These are phyloP conservation scores for Mionectes macconnelli DNA, from an alignment of 2,113 vertebrate species.

Conservation along the genomic window DNA sequence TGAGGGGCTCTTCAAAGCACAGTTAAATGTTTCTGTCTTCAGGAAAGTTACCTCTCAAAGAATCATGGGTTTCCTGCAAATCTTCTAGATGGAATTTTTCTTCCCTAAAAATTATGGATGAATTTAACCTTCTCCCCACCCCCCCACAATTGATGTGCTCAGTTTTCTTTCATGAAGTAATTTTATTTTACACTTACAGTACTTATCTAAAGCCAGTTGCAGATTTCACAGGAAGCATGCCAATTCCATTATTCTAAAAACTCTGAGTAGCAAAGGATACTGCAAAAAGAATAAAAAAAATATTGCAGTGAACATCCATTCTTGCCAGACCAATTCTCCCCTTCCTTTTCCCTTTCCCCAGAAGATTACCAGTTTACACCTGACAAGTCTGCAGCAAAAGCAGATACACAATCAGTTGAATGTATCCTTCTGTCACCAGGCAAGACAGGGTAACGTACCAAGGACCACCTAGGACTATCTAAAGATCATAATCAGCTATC, in stretches of 20 bases:
- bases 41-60: neutral
- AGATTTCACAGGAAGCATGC: neutral
- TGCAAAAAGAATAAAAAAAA: neutral
- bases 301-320: neutral
- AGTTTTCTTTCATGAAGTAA: neutral
- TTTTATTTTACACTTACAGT: neutral
- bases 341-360: neutral
- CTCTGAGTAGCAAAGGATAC: neutral
- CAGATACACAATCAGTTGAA: neutral
- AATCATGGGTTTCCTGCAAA: neutral
- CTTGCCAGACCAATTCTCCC: neutral
- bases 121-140: neutral
- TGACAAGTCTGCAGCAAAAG: neutral
- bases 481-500: neutral
- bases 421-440: neutral
- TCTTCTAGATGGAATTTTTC: neutral
- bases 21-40: neutral
- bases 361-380: neutral
- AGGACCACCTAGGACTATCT: neutral
- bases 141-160: neutral
- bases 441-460: neutral
- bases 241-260: neutral
- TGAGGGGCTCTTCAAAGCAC: neutral
- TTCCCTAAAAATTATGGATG: neutral
- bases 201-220: neutral